Conservation (phyloP, 2,797 vertebrate species). For the Chelon labrosus region DNA sequence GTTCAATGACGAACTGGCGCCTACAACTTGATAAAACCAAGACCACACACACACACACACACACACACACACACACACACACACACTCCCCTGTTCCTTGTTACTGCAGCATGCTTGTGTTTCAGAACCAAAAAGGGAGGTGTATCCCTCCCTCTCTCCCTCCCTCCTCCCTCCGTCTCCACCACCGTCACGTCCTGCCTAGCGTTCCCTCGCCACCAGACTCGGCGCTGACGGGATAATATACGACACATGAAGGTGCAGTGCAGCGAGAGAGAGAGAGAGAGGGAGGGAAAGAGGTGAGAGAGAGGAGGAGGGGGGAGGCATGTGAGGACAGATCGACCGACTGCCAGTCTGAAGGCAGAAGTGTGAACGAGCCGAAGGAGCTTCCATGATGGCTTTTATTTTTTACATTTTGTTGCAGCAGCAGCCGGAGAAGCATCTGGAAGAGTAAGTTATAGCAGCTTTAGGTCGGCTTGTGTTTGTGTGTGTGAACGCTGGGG, state of each 20-base stretch:
- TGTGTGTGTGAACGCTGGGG: neutral
- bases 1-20: no score
- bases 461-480: no score
- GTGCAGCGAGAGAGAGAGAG: slow-evolving; percentile 14
- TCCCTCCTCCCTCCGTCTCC: neutral
- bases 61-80: neutral
- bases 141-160: slow-evolving; percentile 22
- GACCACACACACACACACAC: no score
- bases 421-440: neutral
- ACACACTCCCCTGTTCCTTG: slow-evolving; percentile 1
- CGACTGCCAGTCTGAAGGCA: slow-evolving; percentile 3
- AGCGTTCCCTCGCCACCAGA: slow-evolving; percentile 35
- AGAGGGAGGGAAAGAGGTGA: neutral
- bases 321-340: slow-evolving; percentile 12
- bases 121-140: slow-evolving; percentile 70
- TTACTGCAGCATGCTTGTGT: slow-evolving; percentile 38
- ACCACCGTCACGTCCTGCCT: slow-evolving; percentile 46
- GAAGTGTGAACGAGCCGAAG: slow-evolving; percentile 11
- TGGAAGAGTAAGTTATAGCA: no score
- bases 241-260: slow-evolving; percentile 28
- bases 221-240: slow-evolving; percentile 48
- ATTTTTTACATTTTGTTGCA: slow-evolving; percentile 7
- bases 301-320: neutral
- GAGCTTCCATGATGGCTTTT: slow-evolving; percentile 1
- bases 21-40: no score